Evolutionary conservation across 1,140 invertebrate genomes (phyloP), one percentile per base, ranked within the genome.

Genomic region (Apis cerana): DNA sequence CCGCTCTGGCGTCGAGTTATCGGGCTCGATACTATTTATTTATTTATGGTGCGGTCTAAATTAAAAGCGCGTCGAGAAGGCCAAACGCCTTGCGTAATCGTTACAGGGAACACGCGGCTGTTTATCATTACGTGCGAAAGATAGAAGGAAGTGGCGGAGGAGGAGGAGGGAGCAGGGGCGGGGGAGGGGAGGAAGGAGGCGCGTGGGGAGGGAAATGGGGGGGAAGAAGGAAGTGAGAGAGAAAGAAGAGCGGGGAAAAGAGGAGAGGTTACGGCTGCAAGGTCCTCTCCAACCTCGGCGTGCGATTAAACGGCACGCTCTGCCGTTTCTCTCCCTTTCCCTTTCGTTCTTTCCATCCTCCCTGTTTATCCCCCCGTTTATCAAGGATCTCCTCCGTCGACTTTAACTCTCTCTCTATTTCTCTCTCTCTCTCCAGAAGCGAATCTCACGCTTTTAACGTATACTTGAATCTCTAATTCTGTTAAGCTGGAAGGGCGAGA

Each of bases 41-140:
- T 92, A 92, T 92, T 92, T 91, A 89, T 86, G 86, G 85, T 87
- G 88, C 87, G 91, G 81, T 90, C 91, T 90, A 92, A 92, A 91
- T 92, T 93, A 90, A 90, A 92, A 91, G 88, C 87, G 80, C 79
- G 77, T 70, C 59, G 86, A 89, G 92, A 92, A 92, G 91, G 91
- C 89, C 91, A 82, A 80, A 70, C 70, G 69, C 43, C 69, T 89
- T 91, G 87, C 89, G 88, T 88, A 91, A 91, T 88, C 88, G 82
- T 58, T 85, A 86, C 83, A 82, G 84, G 78, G 89, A 90, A 84
- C 84, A 86, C 80, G 87, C 90, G 86, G 86, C 81, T 87, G 86
- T 90, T 89, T 89, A 90, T 90, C 86, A 89, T 89, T 85, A 86
- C 81, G 82, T 74, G 88, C 83, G 88, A 85, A 85, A 90, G 75